phyloP scores from a whole-genome alignment of 2,113 vertebrate genomes.

The Dendropsophus ebraccatus region DNA sequence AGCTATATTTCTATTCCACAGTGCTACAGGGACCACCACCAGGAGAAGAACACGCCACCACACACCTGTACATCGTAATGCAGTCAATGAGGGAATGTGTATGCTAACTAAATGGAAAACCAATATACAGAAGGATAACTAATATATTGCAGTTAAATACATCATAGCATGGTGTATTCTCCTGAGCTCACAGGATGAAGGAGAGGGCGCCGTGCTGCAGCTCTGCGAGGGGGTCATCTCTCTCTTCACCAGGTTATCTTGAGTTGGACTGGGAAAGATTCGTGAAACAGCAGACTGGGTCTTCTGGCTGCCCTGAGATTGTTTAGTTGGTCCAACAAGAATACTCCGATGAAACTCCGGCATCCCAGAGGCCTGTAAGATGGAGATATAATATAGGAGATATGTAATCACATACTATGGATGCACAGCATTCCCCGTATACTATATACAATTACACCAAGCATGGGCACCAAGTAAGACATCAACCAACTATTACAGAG shows the following conservation, averaged over 20 bases:
- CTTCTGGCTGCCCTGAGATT: constrained; percentile 68
- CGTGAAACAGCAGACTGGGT: constrained; percentile 67
- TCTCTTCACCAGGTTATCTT: constrained; percentile 79
- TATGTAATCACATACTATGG: background rate
- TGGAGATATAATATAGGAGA: background rate
- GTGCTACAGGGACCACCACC: too few relatives aligned
- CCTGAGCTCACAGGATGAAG: constrained; percentile 78
- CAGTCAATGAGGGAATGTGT: too few relatives aligned
- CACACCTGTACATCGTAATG: too few relatives aligned
- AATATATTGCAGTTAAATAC: constrained; percentile 21
- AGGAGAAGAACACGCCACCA: too few relatives aligned
- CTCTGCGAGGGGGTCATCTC: constrained; percentile 75
- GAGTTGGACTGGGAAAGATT: constrained; percentile 71
- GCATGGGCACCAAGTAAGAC: too few relatives aligned
- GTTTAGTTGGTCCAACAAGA: constrained; percentile 74
- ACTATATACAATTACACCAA: too few relatives aligned
- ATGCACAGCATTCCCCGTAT: too few relatives aligned
- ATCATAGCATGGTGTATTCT: constrained; percentile 18
- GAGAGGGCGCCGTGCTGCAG: constrained; percentile 72
- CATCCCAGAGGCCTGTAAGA: constrained; percentile 74
- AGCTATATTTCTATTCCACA: too few relatives aligned
- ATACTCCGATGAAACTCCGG: constrained; percentile 78
- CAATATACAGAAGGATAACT: background rate
- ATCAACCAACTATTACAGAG: too few relatives aligned
- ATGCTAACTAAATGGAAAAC: background rate